Evolutionary conservation across 2,888 invertebrate genomes (phyloP), one percentile per base, ranked within the genome.

Genomic region (Argynnis bischoffii): DNA sequence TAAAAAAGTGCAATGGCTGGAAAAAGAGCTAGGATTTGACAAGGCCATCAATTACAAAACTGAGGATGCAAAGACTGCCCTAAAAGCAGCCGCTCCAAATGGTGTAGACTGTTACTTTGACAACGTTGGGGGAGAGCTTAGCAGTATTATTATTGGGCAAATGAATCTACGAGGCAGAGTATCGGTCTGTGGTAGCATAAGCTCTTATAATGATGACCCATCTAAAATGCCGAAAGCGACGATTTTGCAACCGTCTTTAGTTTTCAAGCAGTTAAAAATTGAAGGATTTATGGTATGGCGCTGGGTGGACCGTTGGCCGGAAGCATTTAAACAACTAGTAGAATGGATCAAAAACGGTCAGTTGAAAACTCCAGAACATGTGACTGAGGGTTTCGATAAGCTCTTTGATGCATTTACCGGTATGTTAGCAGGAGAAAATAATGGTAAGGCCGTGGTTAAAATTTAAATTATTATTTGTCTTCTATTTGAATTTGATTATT

Each of bases 41-140:
- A 85, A 92, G 74, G 95, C 93, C 3, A 94, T 95, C 72, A 96
- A 96, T 83, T 96, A 96, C 81, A 96, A 96, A 81, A 94, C 91
- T 1, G 90, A 84, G 11, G 81, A 94, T 75, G 72, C 94, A 11
- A 78, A 79, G 0, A 79, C 86, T 51, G 93, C 92, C n/a, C 82
- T 96, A 46, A 93, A 92, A 67, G 89, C 94, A 80, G 91, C 88
- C 55, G 95, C 95, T 2, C 95, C 95, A 0, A 85, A 95, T n/a
- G 95, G 95, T 1, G 85, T 96, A 0, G 95, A 96, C 78, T 95
- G 95, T 77, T 96, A 95, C 78, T 96, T 96, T 79, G 96, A 96
- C 79, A 96, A 96, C 80, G 96, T 95, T 15, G 95, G 95, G 14
- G 95, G 95, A 5, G 93, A 94, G 67, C 85, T 95, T 21, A 94